Base-by-base conservation (phyloP, 2,113 vertebrate species). In the Rhabdomys dilectus region DNA sequence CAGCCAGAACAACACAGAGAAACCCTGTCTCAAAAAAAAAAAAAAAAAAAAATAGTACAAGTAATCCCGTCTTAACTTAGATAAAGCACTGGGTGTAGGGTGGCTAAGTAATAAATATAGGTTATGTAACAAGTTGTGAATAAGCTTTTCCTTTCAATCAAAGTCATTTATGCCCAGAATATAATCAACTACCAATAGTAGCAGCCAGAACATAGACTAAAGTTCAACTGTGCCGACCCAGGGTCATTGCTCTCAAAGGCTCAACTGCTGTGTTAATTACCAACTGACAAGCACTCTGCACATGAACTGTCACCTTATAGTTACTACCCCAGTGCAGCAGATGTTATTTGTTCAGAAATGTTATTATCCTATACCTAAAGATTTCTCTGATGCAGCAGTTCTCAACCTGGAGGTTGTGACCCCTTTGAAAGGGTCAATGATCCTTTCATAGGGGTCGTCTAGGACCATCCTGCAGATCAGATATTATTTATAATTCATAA, bases 271-370 rank as follows among this genome's bases (percentile, higher is more conserved):
- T 73, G n/a, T 91, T 92, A 88, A 92, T 22, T 77, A 84, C n/a
- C 81, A 84, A 45, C 45, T 36, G 89, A 34, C 21, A 92, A 92
- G 62, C 13, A 91, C 60, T 4, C 66, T 77, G 78, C 17, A 77
- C 24, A 72, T 82, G 66, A 45, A 75, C 72, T 78, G 39, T 39
- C 26, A 53, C 58, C 56, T 56, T 48, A 51, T 0, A 88, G 51
- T 58, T 7, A 91, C 34, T 60, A 51, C 21, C 3, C 70, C 64
- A 90, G 0, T 75, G 56, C 15, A 88, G 22, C 72, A 45, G 56
- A 19, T 82, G 72, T 11, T 53, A 77, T 73, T 42, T 68, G 19
- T 62, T 94, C 72, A 85, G 84, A 97, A 87, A 88, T 29, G 94
- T 91, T 56, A 72, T 16, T 58, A 51, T 10, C 73, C 56, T 12